Evolutionary conservation across 1,140 invertebrate species (phyloP), one percentile per base, ranked within the genome.

Genomic region (Heliconius hermathena): DNA sequence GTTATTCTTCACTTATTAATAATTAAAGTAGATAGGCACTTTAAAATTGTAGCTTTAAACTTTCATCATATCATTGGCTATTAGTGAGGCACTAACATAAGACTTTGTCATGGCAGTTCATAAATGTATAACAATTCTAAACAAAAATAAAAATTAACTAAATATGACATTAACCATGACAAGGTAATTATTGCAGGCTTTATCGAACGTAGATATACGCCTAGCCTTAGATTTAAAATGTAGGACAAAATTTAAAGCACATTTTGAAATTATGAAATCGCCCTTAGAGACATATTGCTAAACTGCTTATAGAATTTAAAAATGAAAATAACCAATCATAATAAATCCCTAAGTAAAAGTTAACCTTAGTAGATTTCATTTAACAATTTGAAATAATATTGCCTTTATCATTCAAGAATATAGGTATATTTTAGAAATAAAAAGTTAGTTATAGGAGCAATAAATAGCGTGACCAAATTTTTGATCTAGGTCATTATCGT

Each of bases 41-140:
- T 88, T 81, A 38, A 87, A 91, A 89, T 89, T 90, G 83, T 92
- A 92, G 90, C 86, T 89, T 90, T 92, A 87, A 90, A 87, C 49
- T 66, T 84, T 82, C 60, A 82, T 86, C 85, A 86, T 89, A 90
- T 87, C 85, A 87, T 86, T 80, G 81, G 83, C 83, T 84, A 71
- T 78, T 80, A 82, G 80, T 66, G 60, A 26, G 22, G 60, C 57
- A 26, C 57, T n/a, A 11, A 66, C 9, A 26, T 26, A 22, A 26
- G 70, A 76, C 74, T 41, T 76, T 66, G 13, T 66, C 60, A 66
- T 29, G 60, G 60, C 29, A 66, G 22, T 22, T 60, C 9, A 60
- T 60, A 60, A 13, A 26, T 9, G 9, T 22, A 22, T 29, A 13
- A 66, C 22, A 66, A 66, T 13, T 26, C 60, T 29, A 11, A 5